Base-by-base conservation (phyloP, 2,888 invertebrate species). In the Kryphioiulus occultus region DNA sequence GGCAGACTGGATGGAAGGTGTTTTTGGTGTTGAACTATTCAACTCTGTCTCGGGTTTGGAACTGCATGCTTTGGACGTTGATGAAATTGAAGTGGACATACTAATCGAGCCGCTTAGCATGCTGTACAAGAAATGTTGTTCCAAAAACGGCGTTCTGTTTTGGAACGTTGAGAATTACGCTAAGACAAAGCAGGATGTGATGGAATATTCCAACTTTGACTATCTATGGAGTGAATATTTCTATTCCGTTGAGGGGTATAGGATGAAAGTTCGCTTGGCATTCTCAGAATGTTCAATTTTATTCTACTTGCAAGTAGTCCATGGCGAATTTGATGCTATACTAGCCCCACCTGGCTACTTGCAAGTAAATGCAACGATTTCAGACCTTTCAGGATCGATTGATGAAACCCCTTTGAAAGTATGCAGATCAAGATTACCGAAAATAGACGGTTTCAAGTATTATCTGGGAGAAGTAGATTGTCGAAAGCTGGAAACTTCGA, bases 151-250 rank as follows among this genome's bases (percentile, higher is more conserved):
- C 5, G 84, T 84, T 84, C 32, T 84, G 39, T 7, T 84, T 0
- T 84, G 84, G 84, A 84, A 84, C 39, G 42, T 84, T 42, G 39
- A n/a, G 39, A 15, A 84, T 42, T 84, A 84, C 84, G 10, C 84
- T 2, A 12, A 22, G 42, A 35, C 42, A 84, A 84, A 84, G 22
- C 32, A 30, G 9, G 84, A 32, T 12, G 15, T 39, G 15, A 39
- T 42, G 84, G 32, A 84, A 9, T 68, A 68, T 68, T 39, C 39
- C 19, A 35, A 42, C n/a, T 35, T 84, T n/a, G 39, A 35, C 84
- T 84, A 84, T 12, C 84, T 84, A 12, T 35, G 42, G 84, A 84
- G 84, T 42, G 42, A 84, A 1, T 84, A 35, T 17, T 84, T 84
- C 32, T 84, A 84, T 42, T 39, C 39, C 22, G 39, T 42, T 0